Base-by-base conservation (phyloP, 2,113 vertebrate species). In the Aphyosemion australe region DNA sequence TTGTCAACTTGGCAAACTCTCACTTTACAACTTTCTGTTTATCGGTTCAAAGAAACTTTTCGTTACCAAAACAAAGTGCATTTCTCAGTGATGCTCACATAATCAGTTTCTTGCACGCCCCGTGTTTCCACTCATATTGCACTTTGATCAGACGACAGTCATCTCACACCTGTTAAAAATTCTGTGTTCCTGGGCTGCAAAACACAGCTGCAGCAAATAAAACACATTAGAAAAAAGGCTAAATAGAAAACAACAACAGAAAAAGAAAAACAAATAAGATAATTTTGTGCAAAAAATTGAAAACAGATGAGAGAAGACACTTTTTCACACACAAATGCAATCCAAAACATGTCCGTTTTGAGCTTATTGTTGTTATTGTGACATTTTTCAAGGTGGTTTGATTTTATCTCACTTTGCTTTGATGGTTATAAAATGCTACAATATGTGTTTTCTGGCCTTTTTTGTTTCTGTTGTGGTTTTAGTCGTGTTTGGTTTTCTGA, bases 31-130 rank as follows among this genome's bases (percentile, higher is more conserved):
- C 60, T 46, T 54, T 50, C 61, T 58, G 16, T 64, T 61, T 48
- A 34, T 26, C 46, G 20, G 50, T 67, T 72, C 12, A 71, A 70
- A 72, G 58, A 5, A 52, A 51, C 52, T 46, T 32, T 26, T 10
- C 46, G 83, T 88, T 88, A 81, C 85, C 79, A 89, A 88, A 78
- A 67, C 85, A 88, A 73, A 86, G 42, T n/a, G 53, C 39, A 58
- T 69, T 74, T 45, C 56, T 58, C 47, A 53, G 72, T 31, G 49
- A 78, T 72, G 42, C 58, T 78, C 0, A 2, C 26, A 0, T 45
- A 63, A 80, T 77, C 71, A 77, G 80, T 80, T 56, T 65, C 41
- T 47, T 50, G 55, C 51, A 21, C 16, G 6, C 57, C 54, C 51
- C 65, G 57, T 45, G 61, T 71, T 63, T 51, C 12, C 8, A 3